Evolutionary conservation across 1,140 invertebrate species (phyloP).

Genomic region (Chlorops oryzae): DNA sequence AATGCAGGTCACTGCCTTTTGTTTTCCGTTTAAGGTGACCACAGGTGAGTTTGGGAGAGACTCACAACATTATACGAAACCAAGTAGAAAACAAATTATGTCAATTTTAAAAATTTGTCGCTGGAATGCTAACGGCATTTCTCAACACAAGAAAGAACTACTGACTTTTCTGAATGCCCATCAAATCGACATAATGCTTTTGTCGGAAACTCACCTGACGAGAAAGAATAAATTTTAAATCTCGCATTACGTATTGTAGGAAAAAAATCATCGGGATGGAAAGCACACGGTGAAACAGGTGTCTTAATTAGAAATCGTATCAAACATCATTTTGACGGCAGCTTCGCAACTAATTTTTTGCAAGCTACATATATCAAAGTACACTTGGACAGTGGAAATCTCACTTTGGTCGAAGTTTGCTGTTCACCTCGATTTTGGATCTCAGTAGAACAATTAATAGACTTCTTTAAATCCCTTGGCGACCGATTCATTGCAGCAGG

Average conservation of each 20-base stretch:
- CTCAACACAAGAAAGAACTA: neutral
- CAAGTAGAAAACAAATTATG: no score
- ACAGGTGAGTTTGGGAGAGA: no score
- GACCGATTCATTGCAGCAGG: neutral
- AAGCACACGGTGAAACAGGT: neutral
- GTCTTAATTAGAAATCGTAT: neutral
- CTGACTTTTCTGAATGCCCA: neutral
- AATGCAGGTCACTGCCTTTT: no score
- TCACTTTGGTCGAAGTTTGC: neutral
- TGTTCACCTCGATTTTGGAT: neutral
- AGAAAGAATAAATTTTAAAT: neutral
- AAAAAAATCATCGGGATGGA: neutral
- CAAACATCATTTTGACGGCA: neutral
- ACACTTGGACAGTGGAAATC: neutral
- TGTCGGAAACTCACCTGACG: neutral
- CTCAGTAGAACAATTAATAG: neutral
- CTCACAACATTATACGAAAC: no score
- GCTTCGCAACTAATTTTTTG: neutral
- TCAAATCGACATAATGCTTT: neutral
- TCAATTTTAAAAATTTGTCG: no score
- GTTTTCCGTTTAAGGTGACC: no score
- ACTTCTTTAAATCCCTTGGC: neutral
- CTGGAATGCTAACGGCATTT: no score
- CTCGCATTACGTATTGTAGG: neutral
- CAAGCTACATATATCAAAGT: neutral